Base-by-base conservation (phyloP, 2,797 vertebrate genomes). In the Carapus acus region DNA sequence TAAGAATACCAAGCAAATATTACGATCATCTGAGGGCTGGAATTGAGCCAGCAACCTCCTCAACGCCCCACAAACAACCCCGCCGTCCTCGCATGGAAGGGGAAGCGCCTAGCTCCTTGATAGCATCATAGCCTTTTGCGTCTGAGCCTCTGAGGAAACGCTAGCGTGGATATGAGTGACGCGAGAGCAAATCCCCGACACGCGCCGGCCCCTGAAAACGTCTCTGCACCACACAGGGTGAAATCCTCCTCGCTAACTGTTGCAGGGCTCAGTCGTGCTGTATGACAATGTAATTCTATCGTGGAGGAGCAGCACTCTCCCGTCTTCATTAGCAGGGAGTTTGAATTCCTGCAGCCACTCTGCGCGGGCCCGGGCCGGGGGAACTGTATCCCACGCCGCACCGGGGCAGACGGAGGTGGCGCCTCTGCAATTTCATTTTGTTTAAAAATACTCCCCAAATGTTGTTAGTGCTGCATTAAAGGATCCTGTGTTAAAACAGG, bases 371-470 rank as follows among this genome's bases (percentile, higher is more conserved):
- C 62, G 18, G 6, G 49, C 71, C 48, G 20, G 56, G 72, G 88
- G 88, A 92, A 90, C 83, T 71, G 80, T 89, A 90, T 88, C 88
- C 89, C 77, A 78, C 31, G 75, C 85, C 83, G 83, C 85, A 80
- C 81, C 72, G 71, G 83, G 85, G 81, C 79, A 91, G 87, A 88
- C 88, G 58, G 77, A 89, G 87, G 85, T 92, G 94, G 94, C 91
- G 91, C 92, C 95, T 88, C 64, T 36, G 81, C 91, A 95, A 97
- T 96, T 94, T 90, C 90, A 97, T 96, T 96, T 92, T 80, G 90
- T 92, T 92, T 91, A 93, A 95, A 97, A 95, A 96, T 93, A 93
- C 89, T 89, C 89, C 90, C 86, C 88, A 94, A 96, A 98, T 92
- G 91, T 89, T 89, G 93, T 97, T 97, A 92, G 85, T 84, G 85